These are phyloP conservation scores for Tolmerus cingulatus DNA, from an alignment of 2,888 invertebrate genomes.

Conservation along the genomic window DNA sequence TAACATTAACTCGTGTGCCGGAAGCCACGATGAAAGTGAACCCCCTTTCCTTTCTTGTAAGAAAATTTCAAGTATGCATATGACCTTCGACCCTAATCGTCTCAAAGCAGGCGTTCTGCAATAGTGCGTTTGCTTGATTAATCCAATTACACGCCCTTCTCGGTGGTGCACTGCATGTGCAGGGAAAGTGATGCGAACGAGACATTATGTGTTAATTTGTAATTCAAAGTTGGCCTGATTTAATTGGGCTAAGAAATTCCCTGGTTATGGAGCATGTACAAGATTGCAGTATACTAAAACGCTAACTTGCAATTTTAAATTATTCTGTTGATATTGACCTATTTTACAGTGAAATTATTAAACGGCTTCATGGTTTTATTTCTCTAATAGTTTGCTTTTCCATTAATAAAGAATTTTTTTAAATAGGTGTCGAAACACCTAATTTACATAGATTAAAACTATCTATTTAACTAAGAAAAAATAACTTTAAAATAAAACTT, in stretches of 20 bases:
- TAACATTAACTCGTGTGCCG: background rate
- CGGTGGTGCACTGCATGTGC: background rate
- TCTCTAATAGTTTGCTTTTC: background rate
- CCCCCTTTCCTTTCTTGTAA: background rate
- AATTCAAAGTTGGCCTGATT: background rate
- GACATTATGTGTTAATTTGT: background rate
- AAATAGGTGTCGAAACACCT: too few species aligned
- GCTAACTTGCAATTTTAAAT: background rate
- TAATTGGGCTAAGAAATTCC: background rate
- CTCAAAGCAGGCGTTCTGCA: background rate
- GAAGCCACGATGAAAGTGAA: background rate
- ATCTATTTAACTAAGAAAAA: too few species aligned
- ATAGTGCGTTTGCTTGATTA: conserved; percentile 14
- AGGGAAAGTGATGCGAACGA: background rate
- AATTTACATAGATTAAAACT: too few species aligned
- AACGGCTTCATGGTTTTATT: background rate
- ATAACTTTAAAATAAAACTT: too few species aligned
- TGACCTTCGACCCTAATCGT: conserved; percentile 1
- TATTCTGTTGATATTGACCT: background rate
- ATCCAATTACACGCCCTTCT: background rate
- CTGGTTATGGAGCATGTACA: background rate
- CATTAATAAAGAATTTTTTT: background rate
- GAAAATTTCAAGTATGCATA: background rate
- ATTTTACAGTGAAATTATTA: background rate
- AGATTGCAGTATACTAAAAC: background rate